These are phyloP conservation scores for Cassiopea andromeda DNA, from an alignment of 30 jellyfish, hydroid and myxozoan species.

Conservation along the genomic window DNA sequence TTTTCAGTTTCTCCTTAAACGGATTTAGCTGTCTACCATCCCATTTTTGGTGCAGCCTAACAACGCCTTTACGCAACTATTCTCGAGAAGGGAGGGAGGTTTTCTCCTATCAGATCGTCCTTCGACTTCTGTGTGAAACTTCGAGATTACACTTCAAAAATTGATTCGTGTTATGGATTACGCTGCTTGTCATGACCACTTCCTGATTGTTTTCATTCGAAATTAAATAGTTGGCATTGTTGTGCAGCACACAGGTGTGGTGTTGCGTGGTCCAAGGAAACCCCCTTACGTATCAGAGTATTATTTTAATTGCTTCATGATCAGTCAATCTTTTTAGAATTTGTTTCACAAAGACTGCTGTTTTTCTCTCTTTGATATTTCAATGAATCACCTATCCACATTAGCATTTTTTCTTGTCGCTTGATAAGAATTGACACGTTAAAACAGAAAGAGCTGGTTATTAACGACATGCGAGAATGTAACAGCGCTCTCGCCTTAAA, in stretches of 20 bases:
- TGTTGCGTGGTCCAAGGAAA: neutral
- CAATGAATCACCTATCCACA: no score
- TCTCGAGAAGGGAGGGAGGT: neutral
- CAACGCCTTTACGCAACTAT: neutral
- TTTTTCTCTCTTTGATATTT: no score
- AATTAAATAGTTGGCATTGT: neutral
- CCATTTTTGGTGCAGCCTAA: neutral
- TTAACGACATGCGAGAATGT: no score
- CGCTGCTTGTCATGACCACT: neutral
- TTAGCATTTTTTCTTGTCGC: no score
- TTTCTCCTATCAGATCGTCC: neutral
- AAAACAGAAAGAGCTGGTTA: no score
- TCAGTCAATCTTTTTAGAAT: no score
- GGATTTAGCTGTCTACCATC: constrained; percentile 21
- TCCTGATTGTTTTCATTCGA: neutral
- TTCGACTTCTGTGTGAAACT: neutral
- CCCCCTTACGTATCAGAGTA: neutral
- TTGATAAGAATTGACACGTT: no score
- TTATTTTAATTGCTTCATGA: no score
- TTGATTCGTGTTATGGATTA: neutral
- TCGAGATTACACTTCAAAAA: neutral
- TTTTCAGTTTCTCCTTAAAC: neutral
- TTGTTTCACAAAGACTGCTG: no score
- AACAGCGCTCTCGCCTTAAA: no score
- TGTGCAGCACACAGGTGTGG: constrained; percentile 1